A percentile compares a stretch with the other conserved stretches of the same genome.
These are phyloP conservation scores for Psilopogon haemacephalus DNA, from an alignment of 2,113 vertebrate species.

Conservation along the genomic window DNA sequence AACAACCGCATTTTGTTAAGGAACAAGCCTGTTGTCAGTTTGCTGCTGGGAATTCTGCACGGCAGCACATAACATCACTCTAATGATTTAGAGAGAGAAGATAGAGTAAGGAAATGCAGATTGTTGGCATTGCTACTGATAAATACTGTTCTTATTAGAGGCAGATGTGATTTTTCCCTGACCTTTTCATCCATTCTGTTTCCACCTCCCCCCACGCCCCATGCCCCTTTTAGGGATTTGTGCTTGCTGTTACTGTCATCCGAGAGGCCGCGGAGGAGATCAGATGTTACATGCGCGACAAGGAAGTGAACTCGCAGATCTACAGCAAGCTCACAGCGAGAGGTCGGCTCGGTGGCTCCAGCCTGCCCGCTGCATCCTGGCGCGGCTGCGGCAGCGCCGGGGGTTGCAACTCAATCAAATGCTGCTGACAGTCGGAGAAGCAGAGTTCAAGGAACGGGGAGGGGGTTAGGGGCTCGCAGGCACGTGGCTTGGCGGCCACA, in stretches of 20 bases:
- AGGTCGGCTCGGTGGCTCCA: conserved; percentile 78
- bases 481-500: background rate
- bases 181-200: background rate
- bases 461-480: background rate
- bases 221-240: conserved; percentile 82
- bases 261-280: conserved; percentile 95
- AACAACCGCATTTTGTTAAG: background rate
- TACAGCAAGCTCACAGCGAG: conserved; percentile 95
- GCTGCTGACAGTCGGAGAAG: conserved; percentile 18
- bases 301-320: conserved; percentile 98
- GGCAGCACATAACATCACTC: background rate
- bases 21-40: background rate
- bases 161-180: conserved; percentile 29
- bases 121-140: background rate
- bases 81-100: background rate
- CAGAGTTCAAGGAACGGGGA: conserved; percentile 11
- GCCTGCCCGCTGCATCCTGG: background rate
- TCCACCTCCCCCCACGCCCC: background rate
- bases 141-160: background rate
- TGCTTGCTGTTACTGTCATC: conserved; percentile 89
- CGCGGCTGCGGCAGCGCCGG: background rate
- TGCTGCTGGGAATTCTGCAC: background rate
- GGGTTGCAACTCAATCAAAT: conserved; percentile 16
- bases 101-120: background rate
- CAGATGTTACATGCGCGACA: conserved; percentile 91